A percentile compares a stretch with the other conserved stretches of the same genome.
These are phyloP conservation scores for Turritopsis rubra DNA, from an alignment of 30 jellyfish, hydroid and myxozoan genomes.

Conservation along the genomic window DNA sequence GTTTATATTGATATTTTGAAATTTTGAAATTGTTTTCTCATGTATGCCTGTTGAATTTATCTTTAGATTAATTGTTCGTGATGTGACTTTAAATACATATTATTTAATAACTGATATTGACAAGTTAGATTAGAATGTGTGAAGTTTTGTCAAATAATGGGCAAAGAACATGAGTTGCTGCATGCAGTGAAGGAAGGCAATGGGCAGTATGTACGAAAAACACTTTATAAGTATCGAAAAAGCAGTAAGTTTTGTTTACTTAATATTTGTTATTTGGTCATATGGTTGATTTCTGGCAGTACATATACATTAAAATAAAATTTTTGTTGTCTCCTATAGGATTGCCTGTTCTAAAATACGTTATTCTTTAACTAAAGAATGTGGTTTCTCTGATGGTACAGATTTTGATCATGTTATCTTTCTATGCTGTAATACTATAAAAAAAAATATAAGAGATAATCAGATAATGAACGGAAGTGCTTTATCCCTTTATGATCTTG, in stretches of 20 bases:
- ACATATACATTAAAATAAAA: not conserved
- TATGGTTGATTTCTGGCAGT: not conserved
- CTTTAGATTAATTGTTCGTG: not conserved
- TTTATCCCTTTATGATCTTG: no score
- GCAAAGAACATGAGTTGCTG: slow-evolving; percentile 71
- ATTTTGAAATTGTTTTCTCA: not conserved
- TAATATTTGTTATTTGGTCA: not conserved
- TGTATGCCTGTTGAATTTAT: not conserved
- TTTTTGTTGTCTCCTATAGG: not conserved
- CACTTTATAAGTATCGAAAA: slow-evolving; percentile 53
- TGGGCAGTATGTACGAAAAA: slow-evolving; percentile 66
- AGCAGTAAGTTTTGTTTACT: slow-evolving; percentile 59
- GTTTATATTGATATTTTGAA: not conserved
- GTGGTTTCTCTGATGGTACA: no score
- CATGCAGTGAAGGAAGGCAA: slow-evolving; percentile 69
- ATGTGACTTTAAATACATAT: not conserved
- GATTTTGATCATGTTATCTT: no score
- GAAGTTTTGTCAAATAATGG: slow-evolving; percentile 43
- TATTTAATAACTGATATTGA: not conserved
- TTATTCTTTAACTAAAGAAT: no score
- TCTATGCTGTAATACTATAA: no score
- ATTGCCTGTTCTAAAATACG: no score
- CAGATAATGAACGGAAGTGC: no score
- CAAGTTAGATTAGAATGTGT: not conserved
- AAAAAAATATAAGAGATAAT: no score